A percentile compares a stretch with the other conserved stretches of the same genome.
Conservation (phyloP, 2,888 invertebrate genomes). For the Drosophila prolongata region DNA sequence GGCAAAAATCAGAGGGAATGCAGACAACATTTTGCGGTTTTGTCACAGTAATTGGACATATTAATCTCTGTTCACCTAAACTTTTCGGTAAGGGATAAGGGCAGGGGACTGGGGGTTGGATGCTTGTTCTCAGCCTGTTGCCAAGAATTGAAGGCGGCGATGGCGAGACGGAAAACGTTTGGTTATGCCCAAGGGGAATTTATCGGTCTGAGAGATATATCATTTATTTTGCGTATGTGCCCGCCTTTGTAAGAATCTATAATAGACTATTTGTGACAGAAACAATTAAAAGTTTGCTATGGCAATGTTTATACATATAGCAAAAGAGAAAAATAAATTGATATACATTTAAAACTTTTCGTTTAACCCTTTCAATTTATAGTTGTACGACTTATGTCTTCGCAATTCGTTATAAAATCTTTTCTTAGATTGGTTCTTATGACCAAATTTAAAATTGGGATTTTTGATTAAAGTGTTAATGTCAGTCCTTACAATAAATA, state of each 20-base stretch:
- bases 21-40: conserved; percentile 83
- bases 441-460: too few relatives aligned
- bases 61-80: conserved; percentile 83
- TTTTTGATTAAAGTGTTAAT: too few relatives aligned
- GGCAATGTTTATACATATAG: neutral
- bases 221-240: conserved; percentile 15
- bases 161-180: conserved; percentile 44
- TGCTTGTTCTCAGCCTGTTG: conserved; percentile 56
- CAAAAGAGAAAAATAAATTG: too few relatives aligned
- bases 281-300: conserved; percentile 19
- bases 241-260: neutral
- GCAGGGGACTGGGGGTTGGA: conserved; percentile 6
- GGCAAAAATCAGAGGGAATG: conserved; percentile 52
- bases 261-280: conserved; percentile 14
- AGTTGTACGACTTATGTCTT: neutral
- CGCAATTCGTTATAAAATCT: too few relatives aligned
- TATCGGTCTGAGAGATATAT: conserved; percentile 19
- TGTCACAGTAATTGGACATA: conserved; percentile 84
- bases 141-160: conserved; percentile 56
- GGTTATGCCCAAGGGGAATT: conserved; percentile 57
- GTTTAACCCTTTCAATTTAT: neutral
- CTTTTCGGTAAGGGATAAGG: conserved; percentile 37
- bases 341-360: neutral
- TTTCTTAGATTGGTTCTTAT: too few relatives aligned
- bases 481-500: too few relatives aligned